Conservation (phyloP, 2,113 vertebrate genomes). For the Kryptolebias marmoratus region DNA sequence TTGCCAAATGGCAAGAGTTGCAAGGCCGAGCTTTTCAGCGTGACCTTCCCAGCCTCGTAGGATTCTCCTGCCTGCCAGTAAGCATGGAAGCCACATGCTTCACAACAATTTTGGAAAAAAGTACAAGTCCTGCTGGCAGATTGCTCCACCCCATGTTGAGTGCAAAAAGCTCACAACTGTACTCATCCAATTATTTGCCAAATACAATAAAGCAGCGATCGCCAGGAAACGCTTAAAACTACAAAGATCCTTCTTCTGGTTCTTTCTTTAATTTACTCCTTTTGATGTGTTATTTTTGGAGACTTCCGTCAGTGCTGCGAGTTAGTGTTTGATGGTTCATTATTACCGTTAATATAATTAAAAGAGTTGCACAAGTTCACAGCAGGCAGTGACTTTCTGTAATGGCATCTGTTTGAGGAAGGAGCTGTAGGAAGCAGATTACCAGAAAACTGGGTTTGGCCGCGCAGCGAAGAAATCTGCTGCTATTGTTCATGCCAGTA, state of each 20-base stretch:
- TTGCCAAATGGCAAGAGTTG: constrained; percentile 67
- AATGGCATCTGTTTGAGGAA: constrained; percentile 67
- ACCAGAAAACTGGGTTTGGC: constrained; percentile 64
- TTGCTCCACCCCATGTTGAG: constrained; percentile 28
- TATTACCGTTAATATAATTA: constrained; percentile 16
- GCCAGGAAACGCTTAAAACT: constrained; percentile 8
- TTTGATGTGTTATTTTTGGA: constrained; percentile 2
- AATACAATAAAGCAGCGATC: constrained; percentile 23
- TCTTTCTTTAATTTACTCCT: constrained; percentile 6
- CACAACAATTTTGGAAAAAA: constrained; percentile 36
- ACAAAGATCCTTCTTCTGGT: neutral
- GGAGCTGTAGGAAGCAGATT: constrained; percentile 81
- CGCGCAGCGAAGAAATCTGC: constrained; percentile 64
- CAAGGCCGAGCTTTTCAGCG: constrained; percentile 44
- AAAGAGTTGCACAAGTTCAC: constrained; percentile 22
- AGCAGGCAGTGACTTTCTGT: constrained; percentile 34
- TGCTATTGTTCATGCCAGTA: constrained; percentile 72
- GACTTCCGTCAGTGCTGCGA: neutral
- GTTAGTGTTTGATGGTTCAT: constrained; percentile 10
- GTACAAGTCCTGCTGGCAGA: constrained; percentile 18
- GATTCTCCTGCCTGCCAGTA: constrained; percentile 54
- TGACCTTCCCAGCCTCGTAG: constrained; percentile 28
- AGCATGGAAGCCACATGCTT: constrained; percentile 59
- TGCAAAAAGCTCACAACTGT: constrained; percentile 34
- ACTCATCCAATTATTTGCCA: constrained; percentile 29